Percentiles rank a stretch among this genome's conserved stretches.
These are phyloP conservation scores for Pangasius macronema DNA, from an alignment of 2,797 vertebrate species.

Conservation along the genomic window DNA sequence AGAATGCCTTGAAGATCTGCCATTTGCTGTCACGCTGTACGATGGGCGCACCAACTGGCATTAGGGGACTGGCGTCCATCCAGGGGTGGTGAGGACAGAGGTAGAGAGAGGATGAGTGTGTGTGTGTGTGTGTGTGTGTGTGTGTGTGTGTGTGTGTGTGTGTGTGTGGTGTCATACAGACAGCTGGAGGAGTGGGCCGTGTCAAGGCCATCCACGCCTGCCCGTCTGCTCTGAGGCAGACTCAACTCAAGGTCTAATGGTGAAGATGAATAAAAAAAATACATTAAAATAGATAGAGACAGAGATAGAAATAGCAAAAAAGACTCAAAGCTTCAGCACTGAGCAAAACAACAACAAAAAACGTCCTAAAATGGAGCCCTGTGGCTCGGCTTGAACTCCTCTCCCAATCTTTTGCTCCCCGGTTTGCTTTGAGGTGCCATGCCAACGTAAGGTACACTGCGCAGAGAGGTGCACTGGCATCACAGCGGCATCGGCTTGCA, in stretches of 20 bases:
- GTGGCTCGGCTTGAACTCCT: not conserved
- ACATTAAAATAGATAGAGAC: not conserved
- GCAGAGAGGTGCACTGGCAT: conserved; percentile 22
- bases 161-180: conserved; percentile 42
- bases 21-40: conserved; percentile 59
- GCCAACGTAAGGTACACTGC: conserved; percentile 12
- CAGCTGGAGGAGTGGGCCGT: conserved; percentile 58
- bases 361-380: conserved; percentile 3
- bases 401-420: not conserved
- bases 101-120: conserved; percentile 32
- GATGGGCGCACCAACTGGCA: conserved; percentile 56
- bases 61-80: conserved; percentile 53
- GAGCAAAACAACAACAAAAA: not conserved
- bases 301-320: not conserved
- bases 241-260: conserved; percentile 38
- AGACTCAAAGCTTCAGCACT: not conserved
- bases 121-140: conserved; percentile 37
- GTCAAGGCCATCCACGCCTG: conserved; percentile 56
- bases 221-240: conserved; percentile 54
- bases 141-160: conserved; percentile 35
- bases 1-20: conserved; percentile 69
- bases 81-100: conserved; percentile 50
- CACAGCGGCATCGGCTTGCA: conserved; percentile 39
- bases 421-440: not conserved
- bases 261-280: conserved; percentile 41